Percentiles rank a stretch among this genome's conserved stretches.
These are phyloP conservation scores for Tribolium freemani DNA, from an alignment of 2,888 invertebrate species.

Conservation along the genomic window DNA sequence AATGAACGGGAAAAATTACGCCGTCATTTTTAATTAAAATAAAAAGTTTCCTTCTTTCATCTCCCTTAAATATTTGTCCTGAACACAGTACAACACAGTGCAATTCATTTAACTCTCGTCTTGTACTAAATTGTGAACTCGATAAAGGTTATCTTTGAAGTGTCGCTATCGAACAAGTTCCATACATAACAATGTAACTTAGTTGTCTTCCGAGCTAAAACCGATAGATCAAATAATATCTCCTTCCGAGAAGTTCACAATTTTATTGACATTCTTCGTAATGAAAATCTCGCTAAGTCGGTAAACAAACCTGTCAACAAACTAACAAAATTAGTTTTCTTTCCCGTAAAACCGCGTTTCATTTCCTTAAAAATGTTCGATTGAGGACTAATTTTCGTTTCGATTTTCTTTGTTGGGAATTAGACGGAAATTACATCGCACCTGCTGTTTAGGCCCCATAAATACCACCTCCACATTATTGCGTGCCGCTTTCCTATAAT, in stretches of 20 bases:
- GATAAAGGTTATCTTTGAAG: not conserved
- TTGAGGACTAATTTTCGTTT: slow-evolving; percentile 28
- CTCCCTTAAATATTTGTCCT: not conserved
- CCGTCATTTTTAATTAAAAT: not conserved
- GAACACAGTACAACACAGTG: not conserved
- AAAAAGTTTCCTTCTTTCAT: not conserved
- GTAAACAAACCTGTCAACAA: slow-evolving; percentile 4
- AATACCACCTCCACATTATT: slow-evolving; percentile 22
- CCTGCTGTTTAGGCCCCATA: slow-evolving; percentile 35
- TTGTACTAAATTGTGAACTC: not conserved
- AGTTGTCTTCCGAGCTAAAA: not conserved
- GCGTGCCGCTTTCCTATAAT: slow-evolving; percentile 31
- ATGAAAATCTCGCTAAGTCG: slow-evolving; percentile 13
- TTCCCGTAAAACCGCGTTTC: slow-evolving; percentile 8
- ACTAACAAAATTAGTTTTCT: slow-evolving; percentile 22
- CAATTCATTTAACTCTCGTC: not conserved
- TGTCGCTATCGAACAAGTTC: not conserved
- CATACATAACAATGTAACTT: slow-evolving; percentile 13
- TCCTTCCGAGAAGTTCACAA: not conserved
- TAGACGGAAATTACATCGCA: slow-evolving; percentile 35
- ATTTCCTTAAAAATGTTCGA: slow-evolving; percentile 18
- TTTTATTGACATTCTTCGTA: slow-evolving; percentile 20
- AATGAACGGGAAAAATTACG: not conserved
- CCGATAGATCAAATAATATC: slow-evolving; percentile 10
- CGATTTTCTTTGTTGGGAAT: slow-evolving; percentile 24